phyloP scores from a whole-genome alignment of 2,113 vertebrate genomes.

The Strigops habroptila region DNA sequence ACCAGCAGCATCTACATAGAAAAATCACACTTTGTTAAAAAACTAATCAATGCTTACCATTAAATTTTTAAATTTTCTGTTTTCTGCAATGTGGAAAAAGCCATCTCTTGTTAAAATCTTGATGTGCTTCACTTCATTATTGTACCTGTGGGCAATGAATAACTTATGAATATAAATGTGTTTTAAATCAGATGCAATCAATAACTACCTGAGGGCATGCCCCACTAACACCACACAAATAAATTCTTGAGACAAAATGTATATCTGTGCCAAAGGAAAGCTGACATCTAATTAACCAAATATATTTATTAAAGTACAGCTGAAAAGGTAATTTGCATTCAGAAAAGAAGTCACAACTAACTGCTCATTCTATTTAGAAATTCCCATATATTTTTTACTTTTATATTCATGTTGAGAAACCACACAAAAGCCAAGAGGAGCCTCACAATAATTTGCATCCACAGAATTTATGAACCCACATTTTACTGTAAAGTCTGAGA shows the following conservation, averaged over 20 bases:
- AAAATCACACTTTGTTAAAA: conserved; percentile 23
- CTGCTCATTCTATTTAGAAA: conserved; percentile 18
- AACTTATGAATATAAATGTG: conserved; percentile 94
- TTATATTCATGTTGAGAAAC: not conserved
- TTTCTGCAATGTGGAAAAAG: conserved; percentile 95
- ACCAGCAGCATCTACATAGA: not conserved
- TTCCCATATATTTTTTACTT: not conserved
- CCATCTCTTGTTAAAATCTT: conserved; percentile 96
- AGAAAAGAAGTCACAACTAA: not conserved
- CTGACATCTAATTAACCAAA: conserved; percentile 77
- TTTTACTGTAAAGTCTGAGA: conserved; percentile 12
- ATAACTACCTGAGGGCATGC: conserved; percentile 79
- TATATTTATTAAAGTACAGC: conserved; percentile 69
- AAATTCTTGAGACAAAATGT: conserved; percentile 77
- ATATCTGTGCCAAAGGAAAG: conserved; percentile 74
- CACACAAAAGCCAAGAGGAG: not conserved
- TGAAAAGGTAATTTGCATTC: conserved; percentile 40
- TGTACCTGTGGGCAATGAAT: conserved; percentile 94
- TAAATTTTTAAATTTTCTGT: conserved; percentile 96
- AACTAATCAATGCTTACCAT: conserved; percentile 83
- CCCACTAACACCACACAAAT: conserved; percentile 73
- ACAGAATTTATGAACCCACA: not conserved
- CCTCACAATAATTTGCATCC: not conserved
- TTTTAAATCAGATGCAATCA: conserved; percentile 88
- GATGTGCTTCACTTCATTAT: conserved; percentile 99